Conservation (phyloP, 2,888 invertebrate genomes). For the Cotesia congregata region DNA sequence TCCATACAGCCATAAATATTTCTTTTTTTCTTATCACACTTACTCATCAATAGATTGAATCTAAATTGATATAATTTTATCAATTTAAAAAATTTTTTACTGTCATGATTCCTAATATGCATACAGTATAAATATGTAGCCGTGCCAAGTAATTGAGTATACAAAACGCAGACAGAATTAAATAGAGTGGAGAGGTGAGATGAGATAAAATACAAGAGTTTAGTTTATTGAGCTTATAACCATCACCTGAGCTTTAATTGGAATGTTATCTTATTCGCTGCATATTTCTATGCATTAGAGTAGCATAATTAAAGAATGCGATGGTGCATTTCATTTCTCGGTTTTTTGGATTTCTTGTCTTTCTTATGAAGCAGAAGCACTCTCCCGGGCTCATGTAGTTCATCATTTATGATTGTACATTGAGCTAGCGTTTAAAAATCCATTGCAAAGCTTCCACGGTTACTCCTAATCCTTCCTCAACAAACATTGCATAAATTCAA, state of each 20-base stretch:
- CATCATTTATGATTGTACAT: constrained; percentile 38
- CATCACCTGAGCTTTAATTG: not conserved
- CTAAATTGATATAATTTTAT: too few species aligned
- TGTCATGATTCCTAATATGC: too few species aligned
- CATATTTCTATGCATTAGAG: not conserved
- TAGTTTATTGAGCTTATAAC: constrained; percentile 16
- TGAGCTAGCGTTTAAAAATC: constrained; percentile 37
- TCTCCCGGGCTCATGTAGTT: constrained; percentile 19
- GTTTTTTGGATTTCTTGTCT: constrained; percentile 28
- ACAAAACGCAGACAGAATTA: constrained; percentile 5
- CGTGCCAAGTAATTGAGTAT: constrained; percentile 32
- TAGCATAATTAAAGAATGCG: constrained; percentile 12
- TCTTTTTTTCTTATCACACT: too few species aligned
- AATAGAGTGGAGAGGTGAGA: constrained; percentile 2
- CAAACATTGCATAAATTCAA: constrained; percentile 33
- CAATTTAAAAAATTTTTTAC: too few species aligned
- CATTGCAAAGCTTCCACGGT: constrained; percentile 28
- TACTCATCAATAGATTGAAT: too few species aligned
- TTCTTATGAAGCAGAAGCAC: constrained; percentile 20
- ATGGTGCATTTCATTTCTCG: constrained; percentile 37
- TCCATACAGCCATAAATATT: too few species aligned
- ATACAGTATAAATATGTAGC: too few species aligned
- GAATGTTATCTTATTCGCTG: too few species aligned
- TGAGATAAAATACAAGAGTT: constrained; percentile 11
- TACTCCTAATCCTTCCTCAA: constrained; percentile 13